These are phyloP conservation scores for Leiothrix lutea DNA, from an alignment of 2,113 vertebrate genomes.

Conservation along the genomic window DNA sequence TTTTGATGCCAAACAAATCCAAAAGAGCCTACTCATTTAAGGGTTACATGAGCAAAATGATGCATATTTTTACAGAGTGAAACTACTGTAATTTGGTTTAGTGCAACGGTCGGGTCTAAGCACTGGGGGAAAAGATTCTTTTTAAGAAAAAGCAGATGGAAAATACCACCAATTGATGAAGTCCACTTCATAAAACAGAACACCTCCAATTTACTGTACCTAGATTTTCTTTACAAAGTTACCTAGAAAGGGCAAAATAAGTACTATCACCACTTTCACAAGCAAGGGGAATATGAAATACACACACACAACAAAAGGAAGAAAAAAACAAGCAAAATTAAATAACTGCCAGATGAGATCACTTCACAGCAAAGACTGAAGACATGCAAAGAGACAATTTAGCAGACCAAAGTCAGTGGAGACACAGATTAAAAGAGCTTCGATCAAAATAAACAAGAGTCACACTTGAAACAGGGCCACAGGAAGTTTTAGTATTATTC, in stretches of 20 bases:
- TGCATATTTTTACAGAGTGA: not conserved
- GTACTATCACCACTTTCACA: not conserved
- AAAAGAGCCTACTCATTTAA: not conserved
- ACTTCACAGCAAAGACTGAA: not conserved
- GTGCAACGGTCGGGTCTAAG: not conserved
- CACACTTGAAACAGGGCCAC: not conserved
- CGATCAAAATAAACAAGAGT: not conserved
- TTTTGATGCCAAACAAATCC: not conserved
- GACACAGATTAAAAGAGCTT: not conserved
- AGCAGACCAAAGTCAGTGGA: not conserved
- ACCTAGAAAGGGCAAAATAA: not conserved
- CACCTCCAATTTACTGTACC: not conserved
- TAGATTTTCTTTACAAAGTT: not conserved
- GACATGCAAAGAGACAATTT: not conserved
- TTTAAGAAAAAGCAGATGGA: not conserved
- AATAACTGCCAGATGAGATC: not conserved
- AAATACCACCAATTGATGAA: not conserved
- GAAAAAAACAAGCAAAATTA: not conserved
- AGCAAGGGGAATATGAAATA: not conserved
- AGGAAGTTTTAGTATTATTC: not conserved
- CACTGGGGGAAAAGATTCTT: rapidly evolving
- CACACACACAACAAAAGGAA: not conserved
- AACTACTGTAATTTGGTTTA: not conserved
- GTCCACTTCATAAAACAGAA: not conserved
- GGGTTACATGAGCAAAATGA: not conserved